Evolutionary conservation across 2,797 vertebrate genomes (phyloP), one percentile per base, ranked within the genome.

Genomic region (Peromyscus nudipes): DNA sequence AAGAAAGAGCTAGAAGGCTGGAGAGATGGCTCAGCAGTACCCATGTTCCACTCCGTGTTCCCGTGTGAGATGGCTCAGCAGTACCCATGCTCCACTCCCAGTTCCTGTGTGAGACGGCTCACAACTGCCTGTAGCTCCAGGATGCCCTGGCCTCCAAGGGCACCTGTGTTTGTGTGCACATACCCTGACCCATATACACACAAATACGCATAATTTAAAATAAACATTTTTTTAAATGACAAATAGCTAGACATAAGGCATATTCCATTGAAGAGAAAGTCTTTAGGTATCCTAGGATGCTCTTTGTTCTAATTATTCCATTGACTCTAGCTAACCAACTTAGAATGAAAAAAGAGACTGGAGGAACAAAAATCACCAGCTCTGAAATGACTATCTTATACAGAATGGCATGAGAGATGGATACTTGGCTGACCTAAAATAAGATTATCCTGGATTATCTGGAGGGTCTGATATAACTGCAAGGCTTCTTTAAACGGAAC

Each of bases 241-340:
- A 87, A 65, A 96, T 0, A 73, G 23, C 17, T 55, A 46, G 76
- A 93, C 46, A 82, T 6, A 17, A 94, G 62, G 62, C 57, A 89
- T 49, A 9, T 29, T 92, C 94, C 40, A 49, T 4, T 60, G 7
- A 93, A 95, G 71, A 96, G n/a, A 96, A 93, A 95, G 16, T 29
- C 57, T 82, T 49, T 49, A 75, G 57, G 86, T 60, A 64, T 79
- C 95, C 27, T 67, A 92, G 67, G 34, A 77, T 25, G 91, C 60
- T 65, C 4, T 76, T 95, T 71, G 29, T 64, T n/a, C 73, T 73
- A 46, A 85, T 77, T 81, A 62, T 89, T 79, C 10, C 37, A 10
- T 25, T 89, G 64, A 65, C 76, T 97, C 71, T 43, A 75, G 12
- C 34, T 84, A 94, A 34, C 64, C 80, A 94, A 49, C 8, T 46